A percentile compares a stretch with the other conserved stretches of the same genome.
Evolutionary conservation across 1,140 invertebrate genomes (phyloP).

Genomic region (Asbolus verrucosus): DNA sequence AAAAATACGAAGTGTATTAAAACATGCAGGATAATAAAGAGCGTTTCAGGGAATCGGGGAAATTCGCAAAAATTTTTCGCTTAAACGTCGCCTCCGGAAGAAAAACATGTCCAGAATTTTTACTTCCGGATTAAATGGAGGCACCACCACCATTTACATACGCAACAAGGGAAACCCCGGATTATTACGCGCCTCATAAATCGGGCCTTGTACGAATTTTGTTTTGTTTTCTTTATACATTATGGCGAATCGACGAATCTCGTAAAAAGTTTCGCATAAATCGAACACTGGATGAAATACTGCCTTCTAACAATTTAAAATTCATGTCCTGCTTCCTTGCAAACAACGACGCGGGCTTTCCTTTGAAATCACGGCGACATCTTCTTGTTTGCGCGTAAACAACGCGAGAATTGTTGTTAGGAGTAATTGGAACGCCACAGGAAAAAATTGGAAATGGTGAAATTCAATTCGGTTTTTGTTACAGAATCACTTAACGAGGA

Average conservation of each 20-base stretch:
- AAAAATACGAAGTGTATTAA: too few species aligned
- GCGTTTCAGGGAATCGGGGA: too few species aligned
- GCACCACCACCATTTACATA: too few species aligned
- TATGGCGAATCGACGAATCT: constrained; percentile 7
- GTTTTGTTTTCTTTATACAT: constrained; percentile 24
- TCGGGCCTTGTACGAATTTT: background rate
- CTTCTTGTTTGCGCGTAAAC: constrained; percentile 24
- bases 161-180: too few species aligned
- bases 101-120: too few species aligned
- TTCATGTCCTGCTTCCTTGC: constrained; percentile 4
- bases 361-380: constrained; percentile 9
- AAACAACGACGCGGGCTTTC: constrained; percentile 1
- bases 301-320: constrained; percentile 14
- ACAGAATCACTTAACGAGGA: background rate
- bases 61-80: too few species aligned
- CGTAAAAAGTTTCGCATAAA: constrained; percentile 19
- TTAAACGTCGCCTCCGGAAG: too few species aligned
- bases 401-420: constrained; percentile 25
- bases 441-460: background rate
- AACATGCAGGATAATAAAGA: too few species aligned
- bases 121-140: constrained; percentile 4
- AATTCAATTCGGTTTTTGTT: background rate
- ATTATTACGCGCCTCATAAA: constrained; percentile 14
- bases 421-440: constrained; percentile 12
- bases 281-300: constrained; percentile 27